Percentiles rank a stretch among this genome's conserved stretches.
phyloP scores from a whole-genome alignment of 2,888 invertebrate species.

The Hypsopygia costalis region DNA sequence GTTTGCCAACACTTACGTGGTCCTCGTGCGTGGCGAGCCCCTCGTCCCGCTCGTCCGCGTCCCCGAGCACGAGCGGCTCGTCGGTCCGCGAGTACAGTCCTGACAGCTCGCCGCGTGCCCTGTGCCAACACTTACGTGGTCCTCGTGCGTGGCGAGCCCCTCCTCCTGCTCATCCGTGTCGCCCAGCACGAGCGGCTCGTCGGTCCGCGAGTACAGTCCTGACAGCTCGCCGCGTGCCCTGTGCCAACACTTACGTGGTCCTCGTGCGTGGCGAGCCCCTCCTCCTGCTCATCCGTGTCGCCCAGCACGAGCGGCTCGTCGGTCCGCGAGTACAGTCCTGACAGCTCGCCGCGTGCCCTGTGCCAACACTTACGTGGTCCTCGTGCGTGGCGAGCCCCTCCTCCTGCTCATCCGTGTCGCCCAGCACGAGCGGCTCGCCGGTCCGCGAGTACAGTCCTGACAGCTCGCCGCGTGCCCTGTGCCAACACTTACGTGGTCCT shows the following conservation, averaged over 20 bases:
- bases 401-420: conserved; percentile 94
- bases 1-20: conserved; percentile 64
- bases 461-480: no score
- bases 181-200: conserved; percentile 94
- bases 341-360: conserved; percentile 87
- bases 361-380: conserved; percentile 88
- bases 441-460: no score
- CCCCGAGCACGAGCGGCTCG: conserved; percentile 83
- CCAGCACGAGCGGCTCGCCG: conserved; percentile 36
- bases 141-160: conserved; percentile 88
- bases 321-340: conserved; percentile 92
- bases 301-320: conserved; percentile 95
- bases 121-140: conserved; percentile 55
- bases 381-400: conserved; percentile 90
- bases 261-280: conserved; percentile 88
- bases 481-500: conserved; percentile 62
- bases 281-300: conserved; percentile 94
- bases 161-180: conserved; percentile 95
- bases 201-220: conserved; percentile 91
- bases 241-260: conserved; percentile 90
- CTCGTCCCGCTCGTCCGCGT: conserved; percentile 93
- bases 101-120: no score
- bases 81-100: no score
- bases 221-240: conserved; percentile 88
- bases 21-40: conserved; percentile 88